Percentiles rank a stretch among this genome's conserved stretches.
Evolutionary conservation across 2,888 invertebrate genomes (phyloP).

Genomic region (Dicranocentrus wangi): DNA sequence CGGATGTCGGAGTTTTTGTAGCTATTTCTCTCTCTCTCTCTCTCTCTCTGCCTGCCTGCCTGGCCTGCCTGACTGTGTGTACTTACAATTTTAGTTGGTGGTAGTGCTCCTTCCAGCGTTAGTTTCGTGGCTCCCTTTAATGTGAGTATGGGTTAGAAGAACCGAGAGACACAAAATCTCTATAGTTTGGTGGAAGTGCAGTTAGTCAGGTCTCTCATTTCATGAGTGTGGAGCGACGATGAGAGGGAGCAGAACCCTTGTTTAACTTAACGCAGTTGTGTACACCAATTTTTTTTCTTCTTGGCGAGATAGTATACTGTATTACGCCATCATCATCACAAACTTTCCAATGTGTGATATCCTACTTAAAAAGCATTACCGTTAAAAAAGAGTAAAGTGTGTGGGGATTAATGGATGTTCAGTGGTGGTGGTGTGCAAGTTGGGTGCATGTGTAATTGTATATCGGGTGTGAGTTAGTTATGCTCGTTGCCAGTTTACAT

Average conservation of each 20-base stretch:
- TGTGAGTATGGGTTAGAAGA: conserved; percentile 10
- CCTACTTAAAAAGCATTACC: conserved; percentile 26
- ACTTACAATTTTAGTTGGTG: conserved; percentile 13
- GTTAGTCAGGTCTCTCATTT: conserved; percentile 24
- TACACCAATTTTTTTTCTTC: background rate
- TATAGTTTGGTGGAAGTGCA: conserved; percentile 27
- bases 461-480: background rate
- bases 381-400: conserved; percentile 29
- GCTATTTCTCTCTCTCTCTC: conserved; percentile 2
- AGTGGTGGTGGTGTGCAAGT: background rate
- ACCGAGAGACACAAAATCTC: no score
- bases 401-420: conserved; percentile 6
- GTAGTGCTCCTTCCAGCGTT: conserved; percentile 22
- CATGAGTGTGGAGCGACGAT: conserved; percentile 4
- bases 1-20: conserved; percentile 42
- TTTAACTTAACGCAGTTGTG: conserved; percentile 31
- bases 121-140: conserved; percentile 41
- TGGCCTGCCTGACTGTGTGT: conserved; percentile 3
- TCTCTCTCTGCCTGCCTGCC: background rate
- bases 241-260: conserved; percentile 28
- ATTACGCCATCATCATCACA: no score
- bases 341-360: no score
- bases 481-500: background rate
- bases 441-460: conserved; percentile 6
- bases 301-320: background rate